These are phyloP conservation scores for Rhogogaster chlorosoma DNA, from an alignment of 2,888 invertebrate species.

Conservation along the genomic window DNA sequence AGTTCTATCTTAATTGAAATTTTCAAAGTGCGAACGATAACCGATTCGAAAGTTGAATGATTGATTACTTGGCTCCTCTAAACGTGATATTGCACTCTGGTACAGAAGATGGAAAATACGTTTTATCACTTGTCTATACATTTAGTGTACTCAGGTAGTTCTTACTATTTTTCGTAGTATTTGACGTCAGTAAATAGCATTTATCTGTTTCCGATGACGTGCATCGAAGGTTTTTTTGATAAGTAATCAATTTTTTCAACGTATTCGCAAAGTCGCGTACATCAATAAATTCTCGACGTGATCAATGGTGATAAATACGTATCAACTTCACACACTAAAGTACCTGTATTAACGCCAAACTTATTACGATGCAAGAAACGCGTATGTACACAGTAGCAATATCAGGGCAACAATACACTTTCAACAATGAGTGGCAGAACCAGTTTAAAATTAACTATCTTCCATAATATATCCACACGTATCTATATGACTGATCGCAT, in stretches of 20 bases:
- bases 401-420: background rate
- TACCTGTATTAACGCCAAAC: background rate
- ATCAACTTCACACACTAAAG: background rate
- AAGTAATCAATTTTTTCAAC: background rate
- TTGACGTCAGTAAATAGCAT: background rate
- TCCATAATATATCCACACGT: background rate
- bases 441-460: conserved; percentile 10
- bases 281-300: background rate
- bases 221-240: background rate
- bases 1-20: conserved; percentile 7
- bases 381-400: background rate
- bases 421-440: conserved; percentile 22
- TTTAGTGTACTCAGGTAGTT: background rate
- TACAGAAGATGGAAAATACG: background rate
- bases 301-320: background rate
- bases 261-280: background rate
- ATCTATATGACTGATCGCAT: conserved; percentile 10
- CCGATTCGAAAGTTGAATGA: background rate
- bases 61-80: background rate
- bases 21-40: background rate
- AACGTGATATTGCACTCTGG: background rate
- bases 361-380: background rate
- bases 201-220: background rate
- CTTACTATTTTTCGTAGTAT: background rate
- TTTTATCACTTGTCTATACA: background rate